Conservation (phyloP, 1,140 invertebrate species). For the Ceratosolen fusciceps region DNA sequence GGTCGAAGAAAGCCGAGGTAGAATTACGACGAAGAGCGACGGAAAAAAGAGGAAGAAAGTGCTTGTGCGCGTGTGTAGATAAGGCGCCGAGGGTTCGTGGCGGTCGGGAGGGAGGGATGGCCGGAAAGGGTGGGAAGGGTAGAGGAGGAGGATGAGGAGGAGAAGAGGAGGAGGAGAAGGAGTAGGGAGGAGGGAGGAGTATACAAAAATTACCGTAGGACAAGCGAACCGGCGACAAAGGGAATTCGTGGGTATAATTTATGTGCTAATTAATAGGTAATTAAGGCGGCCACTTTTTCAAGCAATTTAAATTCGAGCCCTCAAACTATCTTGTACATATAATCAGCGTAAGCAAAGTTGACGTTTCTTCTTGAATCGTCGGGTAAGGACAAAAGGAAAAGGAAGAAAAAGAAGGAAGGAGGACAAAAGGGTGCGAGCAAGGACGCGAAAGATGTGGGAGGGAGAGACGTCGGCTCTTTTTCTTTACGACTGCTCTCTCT, state of each 20-base stretch:
- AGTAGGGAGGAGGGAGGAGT: background rate
- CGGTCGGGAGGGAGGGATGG: no score
- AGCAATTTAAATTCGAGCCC: constrained; percentile 62
- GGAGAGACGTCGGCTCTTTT: background rate
- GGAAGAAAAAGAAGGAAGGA: background rate
- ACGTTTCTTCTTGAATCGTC: constrained; percentile 47
- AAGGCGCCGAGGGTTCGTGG: no score
- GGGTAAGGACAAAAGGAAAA: background rate
- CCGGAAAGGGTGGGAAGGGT: background rate
- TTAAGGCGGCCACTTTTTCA: constrained; percentile 67
- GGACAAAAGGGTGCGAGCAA: no score
- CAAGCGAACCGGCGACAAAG: constrained; percentile 8
- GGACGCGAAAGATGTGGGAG: no score
- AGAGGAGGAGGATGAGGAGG: no score
- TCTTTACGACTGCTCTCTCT: background rate
- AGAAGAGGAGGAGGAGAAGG: no score
- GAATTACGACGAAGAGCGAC: background rate
- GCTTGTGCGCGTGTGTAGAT: no score
- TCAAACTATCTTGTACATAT: constrained; percentile 51
- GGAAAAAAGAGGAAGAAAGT: background rate
- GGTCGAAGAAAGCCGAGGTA: background rate
- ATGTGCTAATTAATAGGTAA: constrained; percentile 71
- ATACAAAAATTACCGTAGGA: constrained; percentile 29
- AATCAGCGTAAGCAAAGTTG: constrained; percentile 54
- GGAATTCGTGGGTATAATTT: constrained; percentile 68